Conservation (phyloP, 1,140 invertebrate species). For the Microvelia longipes region DNA sequence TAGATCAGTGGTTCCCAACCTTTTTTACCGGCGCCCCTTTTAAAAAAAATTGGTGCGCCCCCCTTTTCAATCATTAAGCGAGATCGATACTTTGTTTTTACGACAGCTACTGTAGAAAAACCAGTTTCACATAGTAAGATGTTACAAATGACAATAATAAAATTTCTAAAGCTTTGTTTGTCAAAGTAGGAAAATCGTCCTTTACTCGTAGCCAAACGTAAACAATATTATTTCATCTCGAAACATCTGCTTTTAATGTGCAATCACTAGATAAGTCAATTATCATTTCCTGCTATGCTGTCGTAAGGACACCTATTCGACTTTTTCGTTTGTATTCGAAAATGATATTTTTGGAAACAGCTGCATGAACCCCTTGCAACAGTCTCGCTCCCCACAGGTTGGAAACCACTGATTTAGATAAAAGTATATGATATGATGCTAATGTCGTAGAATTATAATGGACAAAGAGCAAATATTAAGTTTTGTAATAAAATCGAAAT, state of each 20-base stretch:
- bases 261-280: neutral
- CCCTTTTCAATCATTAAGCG: constrained; percentile 2
- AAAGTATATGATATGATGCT: too few species aligned
- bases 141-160: constrained; percentile 8
- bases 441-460: too few species aligned
- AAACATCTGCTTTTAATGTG: neutral
- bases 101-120: neutral
- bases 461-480: too few species aligned
- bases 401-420: too few species aligned
- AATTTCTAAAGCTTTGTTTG: constrained; percentile 6
- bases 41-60: too few species aligned
- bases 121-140: constrained; percentile 4
- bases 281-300: neutral
- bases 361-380: too few species aligned
- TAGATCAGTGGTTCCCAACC: neutral
- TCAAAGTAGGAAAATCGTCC: constrained; percentile 8
- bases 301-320: neutral
- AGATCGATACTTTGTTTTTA: constrained; percentile 11
- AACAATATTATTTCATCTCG: neutral
- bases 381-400: too few species aligned
- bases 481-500: too few species aligned
- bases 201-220: neutral
- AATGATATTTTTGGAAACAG: neutral
- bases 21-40: too few species aligned
- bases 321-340: neutral